Conservation (phyloP, 2,797 vertebrate genomes). For the Sarcophilus harrisii region DNA sequence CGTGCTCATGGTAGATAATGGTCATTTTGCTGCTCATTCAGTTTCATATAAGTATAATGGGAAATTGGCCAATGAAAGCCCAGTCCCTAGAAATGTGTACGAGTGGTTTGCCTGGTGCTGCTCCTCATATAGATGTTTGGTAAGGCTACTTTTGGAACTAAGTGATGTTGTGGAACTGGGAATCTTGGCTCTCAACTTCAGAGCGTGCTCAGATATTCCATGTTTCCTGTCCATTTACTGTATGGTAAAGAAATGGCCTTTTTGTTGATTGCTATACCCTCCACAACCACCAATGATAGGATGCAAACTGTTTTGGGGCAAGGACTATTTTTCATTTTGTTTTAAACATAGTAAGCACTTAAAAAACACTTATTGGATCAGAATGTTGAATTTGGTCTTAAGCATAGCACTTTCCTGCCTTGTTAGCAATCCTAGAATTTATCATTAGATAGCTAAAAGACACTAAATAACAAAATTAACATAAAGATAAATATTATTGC, state of each 20-base stretch:
- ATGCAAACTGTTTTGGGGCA: not conserved
- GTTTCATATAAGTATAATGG: not conserved
- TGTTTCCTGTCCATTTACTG: not conserved
- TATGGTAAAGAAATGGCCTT: not conserved
- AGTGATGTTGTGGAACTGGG: not conserved
- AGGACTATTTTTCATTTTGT: not conserved
- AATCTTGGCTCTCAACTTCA: not conserved
- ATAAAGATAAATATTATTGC: slow-evolving; percentile 30
- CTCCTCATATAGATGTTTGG: not conserved
- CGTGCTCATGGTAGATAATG: not conserved
- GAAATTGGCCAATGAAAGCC: not conserved
- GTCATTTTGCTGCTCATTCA: not conserved
- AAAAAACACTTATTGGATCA: not conserved
- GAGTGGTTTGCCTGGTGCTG: not conserved
- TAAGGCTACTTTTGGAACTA: not conserved
- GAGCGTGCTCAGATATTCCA: not conserved
- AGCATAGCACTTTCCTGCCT: not conserved
- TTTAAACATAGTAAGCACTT: not conserved
- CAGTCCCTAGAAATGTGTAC: not conserved
- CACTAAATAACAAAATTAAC: not conserved
- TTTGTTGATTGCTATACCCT: not conserved
- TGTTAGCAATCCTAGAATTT: slow-evolving; percentile 1
- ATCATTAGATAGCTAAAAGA: slow-evolving; percentile 23
- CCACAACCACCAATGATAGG: not conserved
- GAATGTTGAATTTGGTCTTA: not conserved